phyloP scores from a whole-genome alignment of 1,140 invertebrate genomes.

The Seison nebaliae region DNA sequence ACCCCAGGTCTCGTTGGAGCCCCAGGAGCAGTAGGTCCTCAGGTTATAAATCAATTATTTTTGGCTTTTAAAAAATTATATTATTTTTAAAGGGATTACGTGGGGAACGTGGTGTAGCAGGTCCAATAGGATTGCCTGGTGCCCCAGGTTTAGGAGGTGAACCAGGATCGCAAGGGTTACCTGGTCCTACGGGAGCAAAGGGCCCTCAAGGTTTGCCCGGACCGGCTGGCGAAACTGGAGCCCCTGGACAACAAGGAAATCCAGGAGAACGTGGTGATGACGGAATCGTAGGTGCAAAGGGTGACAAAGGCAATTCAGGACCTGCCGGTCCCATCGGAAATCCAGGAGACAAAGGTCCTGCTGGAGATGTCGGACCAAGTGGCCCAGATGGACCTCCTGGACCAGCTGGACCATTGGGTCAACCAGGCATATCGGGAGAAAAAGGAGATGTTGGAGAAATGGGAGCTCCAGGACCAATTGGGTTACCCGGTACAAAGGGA shows the following conservation, averaged over 20 bases:
- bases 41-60: no score
- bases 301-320: constrained; percentile 2
- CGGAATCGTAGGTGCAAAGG: not conserved
- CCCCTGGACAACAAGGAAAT: not conserved
- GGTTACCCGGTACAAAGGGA: constrained; percentile 6
- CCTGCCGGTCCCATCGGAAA: not conserved
- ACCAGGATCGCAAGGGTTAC: no score
- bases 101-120: no score
- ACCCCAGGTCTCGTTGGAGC: constrained; percentile 1
- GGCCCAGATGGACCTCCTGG: not conserved
- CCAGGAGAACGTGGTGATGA: not conserved
- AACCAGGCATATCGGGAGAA: not conserved
- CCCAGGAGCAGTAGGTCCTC: no score
- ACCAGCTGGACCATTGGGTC: not conserved
- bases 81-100: no score
- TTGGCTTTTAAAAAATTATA: no score
- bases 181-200: no score
- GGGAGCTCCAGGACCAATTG: constrained; percentile 4
- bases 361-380: not conserved
- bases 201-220: not conserved
- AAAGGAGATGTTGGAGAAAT: not conserved
- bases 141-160: not conserved
- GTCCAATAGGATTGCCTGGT: constrained; percentile 7
- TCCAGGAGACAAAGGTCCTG: not conserved
- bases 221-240: not conserved